Conservation (phyloP, 2,888 invertebrate species). For the Drosophila gaucha region DNA sequence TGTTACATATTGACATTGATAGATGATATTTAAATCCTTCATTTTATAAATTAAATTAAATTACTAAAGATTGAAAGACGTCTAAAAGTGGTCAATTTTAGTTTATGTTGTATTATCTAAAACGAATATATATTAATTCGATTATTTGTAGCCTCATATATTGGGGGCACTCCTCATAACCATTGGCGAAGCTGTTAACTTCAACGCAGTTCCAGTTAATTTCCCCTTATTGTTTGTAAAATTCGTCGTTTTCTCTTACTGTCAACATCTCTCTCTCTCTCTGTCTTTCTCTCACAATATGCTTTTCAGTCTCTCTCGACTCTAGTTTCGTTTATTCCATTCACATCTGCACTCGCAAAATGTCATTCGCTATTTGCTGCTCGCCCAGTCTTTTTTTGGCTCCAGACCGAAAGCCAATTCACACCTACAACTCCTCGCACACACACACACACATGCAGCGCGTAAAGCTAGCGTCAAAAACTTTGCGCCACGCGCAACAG, state of each 20-base stretch:
- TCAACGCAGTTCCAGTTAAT: conserved; percentile 5
- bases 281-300: not conserved
- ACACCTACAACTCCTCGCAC: conserved; percentile 53
- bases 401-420: conserved; percentile 54
- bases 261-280: not conserved
- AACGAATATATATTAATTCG: too few relatives aligned
- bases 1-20: too few relatives aligned
- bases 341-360: conserved; percentile 24
- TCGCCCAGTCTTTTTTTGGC: conserved; percentile 65
- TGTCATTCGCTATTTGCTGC: conserved; percentile 48
- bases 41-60: too few relatives aligned
- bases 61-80: too few relatives aligned
- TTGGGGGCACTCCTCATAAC: conserved; percentile 20
- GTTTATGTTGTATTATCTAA: too few relatives aligned
- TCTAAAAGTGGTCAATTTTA: too few relatives aligned
- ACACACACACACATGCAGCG: conserved; percentile 21
- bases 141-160: too few relatives aligned
- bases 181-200: conserved; percentile 17
- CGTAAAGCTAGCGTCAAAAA: conserved; percentile 41
- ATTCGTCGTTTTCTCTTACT: not conserved
- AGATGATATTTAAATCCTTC: too few relatives aligned
- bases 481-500: conserved; percentile 51
- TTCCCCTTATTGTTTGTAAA: not conserved
- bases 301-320: not conserved
- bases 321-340: conserved; percentile 12